Percentiles rank a stretch among this genome's conserved stretches.
These are phyloP conservation scores for Mizuhopecten yessoensis DNA, from an alignment of 1,140 invertebrate genomes.

Conservation along the genomic window DNA sequence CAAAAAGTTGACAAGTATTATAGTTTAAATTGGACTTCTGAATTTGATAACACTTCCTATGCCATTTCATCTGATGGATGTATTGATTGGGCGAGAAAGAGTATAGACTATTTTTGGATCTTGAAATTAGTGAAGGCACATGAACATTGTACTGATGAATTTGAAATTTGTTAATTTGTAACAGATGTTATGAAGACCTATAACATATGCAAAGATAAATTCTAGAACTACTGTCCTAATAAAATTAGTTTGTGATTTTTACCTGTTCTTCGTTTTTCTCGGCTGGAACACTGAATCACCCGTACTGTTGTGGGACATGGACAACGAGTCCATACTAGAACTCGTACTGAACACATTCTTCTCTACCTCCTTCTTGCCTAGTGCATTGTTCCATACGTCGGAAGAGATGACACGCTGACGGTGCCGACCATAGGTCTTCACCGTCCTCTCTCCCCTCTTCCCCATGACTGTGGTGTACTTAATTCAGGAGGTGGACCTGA, in stretches of 20 bases:
- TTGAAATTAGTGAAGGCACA: no score
- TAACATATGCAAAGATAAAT: no score
- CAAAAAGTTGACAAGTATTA: no score
- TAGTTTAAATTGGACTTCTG: no score
- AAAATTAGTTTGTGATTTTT: neutral
- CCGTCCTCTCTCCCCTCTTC: constrained; percentile 42
- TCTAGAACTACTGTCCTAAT: no score
- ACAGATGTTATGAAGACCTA: no score
- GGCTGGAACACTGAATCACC: constrained; percentile 24
- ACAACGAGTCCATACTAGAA: constrained; percentile 47
- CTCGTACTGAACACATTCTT: constrained; percentile 64
- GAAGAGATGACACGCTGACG: constrained; percentile 60
- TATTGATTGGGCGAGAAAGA: no score
- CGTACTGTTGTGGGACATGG: constrained; percentile 35
- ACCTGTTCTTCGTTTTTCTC: neutral
- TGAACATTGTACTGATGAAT: no score
- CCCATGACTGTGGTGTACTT: constrained; percentile 50
- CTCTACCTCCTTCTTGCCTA: constrained; percentile 34
- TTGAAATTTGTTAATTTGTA: no score
- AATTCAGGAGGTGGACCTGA: neutral
- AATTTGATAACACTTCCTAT: no score
- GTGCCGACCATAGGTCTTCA: constrained; percentile 70
- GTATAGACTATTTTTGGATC: no score
- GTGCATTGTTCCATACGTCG: constrained; percentile 56
- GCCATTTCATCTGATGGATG: no score